These are phyloP conservation scores for Dermolepida albohirtum DNA, from an alignment of 2,888 invertebrate genomes.

Conservation along the genomic window DNA sequence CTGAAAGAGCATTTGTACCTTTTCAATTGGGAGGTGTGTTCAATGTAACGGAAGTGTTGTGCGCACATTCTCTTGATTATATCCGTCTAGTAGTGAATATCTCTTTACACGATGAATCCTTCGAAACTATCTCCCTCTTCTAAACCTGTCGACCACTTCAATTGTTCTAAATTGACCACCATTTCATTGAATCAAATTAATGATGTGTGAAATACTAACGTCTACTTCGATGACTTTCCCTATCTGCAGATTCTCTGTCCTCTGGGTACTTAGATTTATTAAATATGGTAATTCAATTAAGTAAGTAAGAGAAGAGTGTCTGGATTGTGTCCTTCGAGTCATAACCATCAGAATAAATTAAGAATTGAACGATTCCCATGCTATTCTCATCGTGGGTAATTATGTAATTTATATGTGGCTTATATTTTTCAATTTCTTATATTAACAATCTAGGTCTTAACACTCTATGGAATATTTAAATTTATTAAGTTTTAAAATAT, in stretches of 20 bases:
- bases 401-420: conserved; percentile 15
- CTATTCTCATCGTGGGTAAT: conserved; percentile 19
- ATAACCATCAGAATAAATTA: conserved; percentile 23
- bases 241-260: conserved; percentile 28
- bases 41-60: conserved; percentile 43
- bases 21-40: conserved; percentile 14
- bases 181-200: conserved; percentile 47
- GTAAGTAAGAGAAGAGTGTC: conserved; percentile 27
- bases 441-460: neutral
- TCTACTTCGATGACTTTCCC: conserved; percentile 34
- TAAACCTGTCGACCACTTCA: conserved; percentile 38
- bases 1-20: no score
- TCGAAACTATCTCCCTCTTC: conserved; percentile 26
- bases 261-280: conserved; percentile 42
- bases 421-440: neutral
- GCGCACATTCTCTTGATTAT: conserved; percentile 34
- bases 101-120: conserved; percentile 14
- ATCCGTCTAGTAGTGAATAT: conserved; percentile 10
- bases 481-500: no score
- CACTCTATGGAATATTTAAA: no score
- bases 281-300: conserved; percentile 44
- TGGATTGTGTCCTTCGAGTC: conserved; percentile 21
- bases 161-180: conserved; percentile 44
- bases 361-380: conserved; percentile 20
- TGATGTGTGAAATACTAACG: conserved; percentile 46